A percentile compares a stretch with the other conserved stretches of the same genome.
Conservation (phyloP, 2,888 invertebrate genomes). For the Zaprionus lineosus region DNA sequence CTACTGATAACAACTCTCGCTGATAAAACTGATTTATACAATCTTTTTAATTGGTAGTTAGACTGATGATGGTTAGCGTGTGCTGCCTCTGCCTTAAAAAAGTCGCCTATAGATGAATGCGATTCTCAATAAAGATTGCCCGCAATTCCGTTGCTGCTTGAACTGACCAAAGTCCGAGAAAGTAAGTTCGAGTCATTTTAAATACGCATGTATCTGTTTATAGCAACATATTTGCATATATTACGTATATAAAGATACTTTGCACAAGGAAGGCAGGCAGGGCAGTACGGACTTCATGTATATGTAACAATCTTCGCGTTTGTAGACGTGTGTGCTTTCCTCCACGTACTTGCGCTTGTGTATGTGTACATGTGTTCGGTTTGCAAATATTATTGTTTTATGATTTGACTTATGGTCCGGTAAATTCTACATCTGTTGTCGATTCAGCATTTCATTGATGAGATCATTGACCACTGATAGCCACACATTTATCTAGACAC, state of each 20-base stretch:
- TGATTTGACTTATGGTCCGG: slow-evolving; percentile 27
- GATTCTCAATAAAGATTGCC: slow-evolving; percentile 26
- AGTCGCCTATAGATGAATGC: slow-evolving; percentile 21
- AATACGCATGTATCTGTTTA: slow-evolving; percentile 1
- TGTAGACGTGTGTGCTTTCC: neutral
- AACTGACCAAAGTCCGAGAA: slow-evolving; percentile 49
- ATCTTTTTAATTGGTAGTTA: slow-evolving; percentile 3
- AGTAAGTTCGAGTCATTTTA: slow-evolving; percentile 16
- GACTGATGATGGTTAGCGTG: too few species aligned
- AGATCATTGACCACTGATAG: too few species aligned
- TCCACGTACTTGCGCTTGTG: neutral
- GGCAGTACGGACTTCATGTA: too few species aligned
- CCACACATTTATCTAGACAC: slow-evolving; percentile 10
- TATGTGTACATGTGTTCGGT: slow-evolving; percentile 13
- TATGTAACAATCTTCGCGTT: neutral
- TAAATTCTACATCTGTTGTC: slow-evolving; percentile 23
- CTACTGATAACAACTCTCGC: neutral
- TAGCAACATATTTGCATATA: slow-evolving; percentile 32
- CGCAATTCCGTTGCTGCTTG: slow-evolving; percentile 4
- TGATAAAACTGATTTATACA: neutral
- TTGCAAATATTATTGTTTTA: slow-evolving; percentile 28
- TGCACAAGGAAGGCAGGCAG: too few species aligned
- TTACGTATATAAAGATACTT: slow-evolving; percentile 40
- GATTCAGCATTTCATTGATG: slow-evolving; percentile 35
- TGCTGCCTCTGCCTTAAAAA: too few species aligned